These are phyloP conservation scores for Cepaea nemoralis DNA, from an alignment of 1,140 invertebrate genomes.

Conservation along the genomic window DNA sequence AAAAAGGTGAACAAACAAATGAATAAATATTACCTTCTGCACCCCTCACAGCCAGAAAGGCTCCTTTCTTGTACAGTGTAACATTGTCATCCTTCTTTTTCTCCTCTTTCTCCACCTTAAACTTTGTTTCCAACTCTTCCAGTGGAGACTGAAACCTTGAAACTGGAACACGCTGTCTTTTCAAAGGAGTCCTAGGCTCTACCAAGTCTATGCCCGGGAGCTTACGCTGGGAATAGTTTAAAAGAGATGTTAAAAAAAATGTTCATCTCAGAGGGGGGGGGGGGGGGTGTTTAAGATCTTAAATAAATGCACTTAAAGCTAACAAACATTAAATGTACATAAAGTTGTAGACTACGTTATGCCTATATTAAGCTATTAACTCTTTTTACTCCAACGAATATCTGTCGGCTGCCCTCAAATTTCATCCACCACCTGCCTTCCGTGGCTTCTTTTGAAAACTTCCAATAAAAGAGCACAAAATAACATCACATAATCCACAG, in stretches of 20 bases:
- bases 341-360: too few relatives aligned
- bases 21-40: constrained; percentile 71
- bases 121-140: constrained; percentile 49
- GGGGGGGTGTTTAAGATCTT: too few relatives aligned
- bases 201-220: constrained; percentile 46
- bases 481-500: too few relatives aligned
- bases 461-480: too few relatives aligned
- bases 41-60: constrained; percentile 91
- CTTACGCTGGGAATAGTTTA: constrained; percentile 21
- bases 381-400: too few relatives aligned
- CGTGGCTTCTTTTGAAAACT: too few relatives aligned
- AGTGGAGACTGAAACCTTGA: constrained; percentile 67
- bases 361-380: too few relatives aligned
- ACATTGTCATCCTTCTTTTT: constrained; percentile 84
- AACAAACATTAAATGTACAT: too few relatives aligned
- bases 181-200: constrained; percentile 63
- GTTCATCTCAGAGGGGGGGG: neutral
- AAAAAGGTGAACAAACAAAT: neutral
- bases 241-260: neutral
- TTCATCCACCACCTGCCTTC: too few relatives aligned
- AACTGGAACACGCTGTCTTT: constrained; percentile 64
- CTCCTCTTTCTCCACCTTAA: constrained; percentile 43
- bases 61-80: constrained; percentile 72
- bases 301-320: too few relatives aligned
- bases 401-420: too few relatives aligned